phyloP scores from a whole-genome alignment of 2,797 vertebrate genomes.

The Neosalanx taihuensis region DNA sequence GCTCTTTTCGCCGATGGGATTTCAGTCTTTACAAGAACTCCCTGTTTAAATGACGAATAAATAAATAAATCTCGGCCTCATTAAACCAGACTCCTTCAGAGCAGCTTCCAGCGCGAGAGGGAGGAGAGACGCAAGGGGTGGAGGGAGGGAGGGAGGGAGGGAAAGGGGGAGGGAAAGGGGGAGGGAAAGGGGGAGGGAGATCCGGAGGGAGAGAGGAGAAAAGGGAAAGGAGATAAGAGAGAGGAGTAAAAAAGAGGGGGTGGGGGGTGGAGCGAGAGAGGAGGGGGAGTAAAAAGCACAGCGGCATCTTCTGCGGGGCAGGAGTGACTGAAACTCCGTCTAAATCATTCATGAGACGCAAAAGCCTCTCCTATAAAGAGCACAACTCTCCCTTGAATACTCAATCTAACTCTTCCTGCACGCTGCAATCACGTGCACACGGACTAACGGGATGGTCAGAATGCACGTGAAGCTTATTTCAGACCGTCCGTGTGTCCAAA shows the following conservation, averaged over 20 bases:
- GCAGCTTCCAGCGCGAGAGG: not conserved
- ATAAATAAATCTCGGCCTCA: not conserved
- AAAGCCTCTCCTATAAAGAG: slow-evolving; percentile 57
- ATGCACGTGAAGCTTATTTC: no score
- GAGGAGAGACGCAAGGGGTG: no score
- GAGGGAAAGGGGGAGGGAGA: not conserved
- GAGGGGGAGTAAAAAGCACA: slow-evolving; percentile 63
- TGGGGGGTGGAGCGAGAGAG: slow-evolving; percentile 25
- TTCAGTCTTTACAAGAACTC: not conserved
- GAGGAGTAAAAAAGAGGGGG: not conserved
- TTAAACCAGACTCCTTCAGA: not conserved
- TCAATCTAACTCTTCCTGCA: not conserved
- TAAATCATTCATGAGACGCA: slow-evolving; percentile 82
- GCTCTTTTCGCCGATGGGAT: not conserved
- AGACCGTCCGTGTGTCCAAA: no score
- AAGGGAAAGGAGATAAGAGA: not conserved
- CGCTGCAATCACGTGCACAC: no score
- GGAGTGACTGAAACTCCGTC: slow-evolving; percentile 73
- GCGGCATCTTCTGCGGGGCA: slow-evolving; percentile 78
- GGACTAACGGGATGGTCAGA: no score
- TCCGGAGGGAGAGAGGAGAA: not conserved
- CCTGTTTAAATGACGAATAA: not conserved
- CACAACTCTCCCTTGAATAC: not conserved
- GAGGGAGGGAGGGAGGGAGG: not conserved
- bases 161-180: not conserved